Conservation (phyloP, 2,888 invertebrate species). For the Ommatoiulus sabulosus region DNA sequence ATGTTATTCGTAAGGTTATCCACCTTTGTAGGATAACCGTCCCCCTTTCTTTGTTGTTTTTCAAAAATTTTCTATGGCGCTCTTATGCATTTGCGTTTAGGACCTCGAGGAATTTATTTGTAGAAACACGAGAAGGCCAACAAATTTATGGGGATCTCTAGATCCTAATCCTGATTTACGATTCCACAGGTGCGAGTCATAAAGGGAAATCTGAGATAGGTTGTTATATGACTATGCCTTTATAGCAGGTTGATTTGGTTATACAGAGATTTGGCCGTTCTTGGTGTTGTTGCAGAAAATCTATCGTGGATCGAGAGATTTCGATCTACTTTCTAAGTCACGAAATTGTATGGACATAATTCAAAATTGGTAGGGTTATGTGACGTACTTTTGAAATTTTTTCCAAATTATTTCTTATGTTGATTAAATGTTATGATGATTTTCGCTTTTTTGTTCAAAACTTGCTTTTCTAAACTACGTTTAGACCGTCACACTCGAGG, state of each 20-base stretch:
- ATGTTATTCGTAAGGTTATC: too few relatives aligned
- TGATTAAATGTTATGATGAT: too few relatives aligned
- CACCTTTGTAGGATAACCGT: too few relatives aligned
- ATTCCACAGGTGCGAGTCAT: constrained; percentile 25
- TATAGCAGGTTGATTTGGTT: background rate
- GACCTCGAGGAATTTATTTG: background rate
- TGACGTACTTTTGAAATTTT: background rate
- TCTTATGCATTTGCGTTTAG: background rate
- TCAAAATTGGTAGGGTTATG: too few relatives aligned
- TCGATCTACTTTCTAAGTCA: background rate
- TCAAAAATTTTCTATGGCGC: background rate
- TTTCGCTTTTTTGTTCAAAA: too few relatives aligned
- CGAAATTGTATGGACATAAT: background rate
- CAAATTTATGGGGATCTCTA: background rate
- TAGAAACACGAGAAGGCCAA: background rate
- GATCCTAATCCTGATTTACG: constrained; percentile 24
- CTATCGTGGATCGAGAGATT: background rate
- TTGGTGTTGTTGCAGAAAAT: background rate
- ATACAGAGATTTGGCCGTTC: background rate
- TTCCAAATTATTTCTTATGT: too few relatives aligned
- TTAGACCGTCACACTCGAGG: too few relatives aligned
- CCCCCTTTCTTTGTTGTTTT: background rate
- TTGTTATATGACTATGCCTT: background rate
- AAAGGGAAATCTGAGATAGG: constrained; percentile 28
- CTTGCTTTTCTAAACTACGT: too few relatives aligned